A percentile compares a stretch with the other conserved stretches of the same genome.
Evolutionary conservation across 2,888 invertebrate genomes (phyloP).

Genomic region (Allacma fusca): DNA sequence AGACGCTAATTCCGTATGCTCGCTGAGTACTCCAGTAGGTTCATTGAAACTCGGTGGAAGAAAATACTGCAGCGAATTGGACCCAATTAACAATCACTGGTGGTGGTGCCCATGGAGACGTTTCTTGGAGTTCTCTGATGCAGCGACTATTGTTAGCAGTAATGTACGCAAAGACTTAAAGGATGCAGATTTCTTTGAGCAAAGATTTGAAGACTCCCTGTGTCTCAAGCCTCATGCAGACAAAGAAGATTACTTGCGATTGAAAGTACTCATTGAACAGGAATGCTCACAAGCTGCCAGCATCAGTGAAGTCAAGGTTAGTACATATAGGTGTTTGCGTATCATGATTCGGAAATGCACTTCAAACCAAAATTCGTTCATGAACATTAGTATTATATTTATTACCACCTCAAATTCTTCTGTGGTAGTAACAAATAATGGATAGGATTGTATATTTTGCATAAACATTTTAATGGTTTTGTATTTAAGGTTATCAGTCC

Average conservation of each 20-base stretch:
- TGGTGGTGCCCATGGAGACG: constrained; percentile 43
- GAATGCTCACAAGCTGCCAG: constrained; percentile 14
- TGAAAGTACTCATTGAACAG: constrained; percentile 6
- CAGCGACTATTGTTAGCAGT: background rate
- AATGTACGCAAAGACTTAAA: background rate
- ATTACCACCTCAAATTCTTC: too few relatives aligned
- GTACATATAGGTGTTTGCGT: too few relatives aligned
- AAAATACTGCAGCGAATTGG: background rate
- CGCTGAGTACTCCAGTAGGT: background rate
- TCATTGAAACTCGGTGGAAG: too few relatives aligned
- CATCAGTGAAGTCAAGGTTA: background rate
- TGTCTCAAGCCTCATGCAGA: background rate
- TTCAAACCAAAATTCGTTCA: too few relatives aligned
- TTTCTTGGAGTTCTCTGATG: constrained; percentile 37
- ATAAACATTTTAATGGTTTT: too few relatives aligned
- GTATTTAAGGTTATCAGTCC: background rate
- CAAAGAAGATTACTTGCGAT: constrained; percentile 16
- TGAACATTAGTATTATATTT: too few relatives aligned
- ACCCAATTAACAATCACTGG: constrained; percentile 38
- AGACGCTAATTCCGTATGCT: too few relatives aligned
- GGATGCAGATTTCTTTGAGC: background rate
- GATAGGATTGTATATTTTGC: too few relatives aligned
- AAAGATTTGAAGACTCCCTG: constrained; percentile 33
- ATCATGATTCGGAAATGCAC: too few relatives aligned
- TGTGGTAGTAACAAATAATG: too few relatives aligned